Conservation (phyloP, 2,888 invertebrate genomes). For the Cordilura impudica region DNA sequence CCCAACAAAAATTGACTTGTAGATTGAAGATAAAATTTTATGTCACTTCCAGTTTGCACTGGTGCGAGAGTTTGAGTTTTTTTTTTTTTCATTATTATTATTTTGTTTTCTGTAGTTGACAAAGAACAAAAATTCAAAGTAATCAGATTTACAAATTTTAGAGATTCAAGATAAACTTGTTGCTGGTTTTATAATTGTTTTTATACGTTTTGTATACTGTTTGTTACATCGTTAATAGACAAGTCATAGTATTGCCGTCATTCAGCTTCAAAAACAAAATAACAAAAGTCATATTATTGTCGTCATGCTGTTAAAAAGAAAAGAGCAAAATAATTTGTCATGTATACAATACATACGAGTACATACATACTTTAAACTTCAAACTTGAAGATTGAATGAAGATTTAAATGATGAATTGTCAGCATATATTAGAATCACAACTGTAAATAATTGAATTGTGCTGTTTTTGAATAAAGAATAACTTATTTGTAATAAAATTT, state of each 20-base stretch:
- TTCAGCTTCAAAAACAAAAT: background rate
- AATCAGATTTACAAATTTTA: conserved; percentile 52
- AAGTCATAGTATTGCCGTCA: background rate
- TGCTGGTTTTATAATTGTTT: conserved; percentile 54
- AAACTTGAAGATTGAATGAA: conserved; percentile 2
- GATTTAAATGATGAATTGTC: conserved; percentile 23
- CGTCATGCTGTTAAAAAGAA: background rate
- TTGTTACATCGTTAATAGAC: background rate
- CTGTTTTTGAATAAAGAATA: background rate
- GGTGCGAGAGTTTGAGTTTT: conserved; percentile 6
- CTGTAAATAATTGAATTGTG: background rate
- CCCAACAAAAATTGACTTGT: background rate
- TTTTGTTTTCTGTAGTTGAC: conserved; percentile 38
- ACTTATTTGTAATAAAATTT: background rate
- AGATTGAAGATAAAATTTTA: conserved; percentile 30
- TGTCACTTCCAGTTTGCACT: conserved; percentile 37
- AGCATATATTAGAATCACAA: background rate
- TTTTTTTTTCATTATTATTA: too few relatives aligned
- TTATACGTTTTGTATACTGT: conserved; percentile 5
- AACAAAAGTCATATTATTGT: background rate
- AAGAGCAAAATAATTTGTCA: too few relatives aligned
- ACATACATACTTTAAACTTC: background rate
- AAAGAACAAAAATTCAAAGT: conserved; percentile 24
- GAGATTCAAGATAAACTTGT: conserved; percentile 50
- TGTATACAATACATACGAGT: too few relatives aligned